Conservation (phyloP, 2,113 vertebrate genomes). For the Ancistrus triradiatus region DNA sequence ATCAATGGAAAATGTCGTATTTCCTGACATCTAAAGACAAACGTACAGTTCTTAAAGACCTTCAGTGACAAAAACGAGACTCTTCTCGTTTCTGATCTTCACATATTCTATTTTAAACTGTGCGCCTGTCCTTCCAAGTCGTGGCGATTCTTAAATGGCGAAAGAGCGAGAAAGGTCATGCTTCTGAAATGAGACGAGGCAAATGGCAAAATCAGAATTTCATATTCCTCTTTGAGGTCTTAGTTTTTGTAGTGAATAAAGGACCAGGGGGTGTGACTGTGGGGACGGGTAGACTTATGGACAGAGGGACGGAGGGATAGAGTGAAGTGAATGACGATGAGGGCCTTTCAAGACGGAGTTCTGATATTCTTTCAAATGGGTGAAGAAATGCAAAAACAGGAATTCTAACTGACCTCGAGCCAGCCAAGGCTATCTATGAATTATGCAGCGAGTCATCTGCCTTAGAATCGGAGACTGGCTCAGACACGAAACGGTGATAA, state of each 20-base stretch:
- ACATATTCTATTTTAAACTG: background rate
- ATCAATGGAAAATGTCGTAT: too few relatives aligned
- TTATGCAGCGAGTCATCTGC: constrained; percentile 44
- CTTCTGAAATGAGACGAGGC: constrained; percentile 1
- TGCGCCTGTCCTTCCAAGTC: background rate
- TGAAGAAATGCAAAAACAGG: constrained; percentile 4
- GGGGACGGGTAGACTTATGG: background rate
- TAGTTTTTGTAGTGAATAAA: background rate
- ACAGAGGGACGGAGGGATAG: constrained; percentile 2
- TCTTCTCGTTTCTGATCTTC: too few relatives aligned
- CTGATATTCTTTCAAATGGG: constrained; percentile 40
- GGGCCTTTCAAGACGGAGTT: constrained; percentile 5
- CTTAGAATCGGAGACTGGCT: constrained; percentile 12
- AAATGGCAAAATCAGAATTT: background rate
- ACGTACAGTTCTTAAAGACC: too few relatives aligned
- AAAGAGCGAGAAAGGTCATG: background rate
- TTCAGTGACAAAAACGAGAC: too few relatives aligned
- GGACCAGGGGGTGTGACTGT: background rate
- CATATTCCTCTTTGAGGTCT: background rate
- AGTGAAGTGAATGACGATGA: constrained; percentile 23
- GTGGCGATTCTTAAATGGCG: constrained; percentile 7
- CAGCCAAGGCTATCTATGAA: constrained; percentile 33
- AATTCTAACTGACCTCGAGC: constrained; percentile 36
- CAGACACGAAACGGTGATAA: background rate
- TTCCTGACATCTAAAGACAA: too few relatives aligned